Base-by-base conservation (phyloP, 2,888 invertebrate species). In the Perizoma flavofasciatum region DNA sequence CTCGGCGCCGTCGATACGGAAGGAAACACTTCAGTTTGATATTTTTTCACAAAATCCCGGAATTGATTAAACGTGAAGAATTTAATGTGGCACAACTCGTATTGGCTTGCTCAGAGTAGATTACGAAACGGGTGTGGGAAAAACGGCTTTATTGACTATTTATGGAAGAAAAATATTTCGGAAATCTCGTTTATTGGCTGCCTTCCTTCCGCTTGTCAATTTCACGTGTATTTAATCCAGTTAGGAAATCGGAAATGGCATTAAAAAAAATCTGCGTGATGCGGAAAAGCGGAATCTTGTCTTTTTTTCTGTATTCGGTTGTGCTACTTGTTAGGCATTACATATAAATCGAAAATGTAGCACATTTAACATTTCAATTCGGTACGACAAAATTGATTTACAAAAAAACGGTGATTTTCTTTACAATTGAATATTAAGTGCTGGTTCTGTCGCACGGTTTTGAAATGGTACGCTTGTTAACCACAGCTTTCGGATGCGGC, bases 51-150 rank as follows among this genome's bases (percentile, higher is more conserved):
- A 76, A 67, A 69, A 74, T 69, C 73, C 75, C 76, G 78, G 79
- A 85, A 85, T 86, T 88, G 86, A 88, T 88, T 88, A 85, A 87
- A 87, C 82, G 82, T 80, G 79, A 87, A 87, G 86, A 86, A 87
- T 87, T 86, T 86, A 88, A 87, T 85, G 83, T 82, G 82, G 78
- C 83, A 77, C 79, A 79, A 77, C 82, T 74, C 74, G 77, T 79
- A 81, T 82, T 77, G 77, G 70, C 73, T 77, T 68, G 75, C 73
- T 73, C 74, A 69, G 70, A 78, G 73, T 78, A 77, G 78, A 82
- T 81, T 75, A 83, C 79, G 70, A 79, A 81, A 81, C 77, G 73
- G 78, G 78, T 80, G 77, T 79, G 77, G 78, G 79, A 81, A 85
- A 79, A 81, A 64, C 71, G 79, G 72, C 81, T 80, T 80, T 83